phyloP scores from a whole-genome alignment of 2,797 vertebrate species.

The Coregonus sp. region DNA sequence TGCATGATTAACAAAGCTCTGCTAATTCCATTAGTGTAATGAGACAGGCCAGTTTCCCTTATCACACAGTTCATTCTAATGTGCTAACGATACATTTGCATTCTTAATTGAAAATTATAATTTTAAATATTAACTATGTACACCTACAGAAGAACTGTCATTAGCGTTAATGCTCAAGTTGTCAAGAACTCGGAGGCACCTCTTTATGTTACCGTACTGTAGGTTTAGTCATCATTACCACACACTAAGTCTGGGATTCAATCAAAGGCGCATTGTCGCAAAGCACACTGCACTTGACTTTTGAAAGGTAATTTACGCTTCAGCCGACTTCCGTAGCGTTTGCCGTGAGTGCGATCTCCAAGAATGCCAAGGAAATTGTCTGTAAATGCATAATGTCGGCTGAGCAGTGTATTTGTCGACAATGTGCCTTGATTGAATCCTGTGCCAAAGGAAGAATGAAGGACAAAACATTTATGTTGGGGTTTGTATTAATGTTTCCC shows the following conservation, averaged over 20 bases:
- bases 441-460: not conserved
- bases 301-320: not conserved
- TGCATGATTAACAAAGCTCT: slow-evolving; percentile 74
- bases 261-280: too few species aligned
- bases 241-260: too few species aligned
- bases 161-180: not conserved
- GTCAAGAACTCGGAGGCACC: not conserved
- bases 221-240: not conserved
- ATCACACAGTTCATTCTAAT: slow-evolving; percentile 60
- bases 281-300: not conserved
- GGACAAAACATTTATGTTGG: not conserved
- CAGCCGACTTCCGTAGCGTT: not conserved
- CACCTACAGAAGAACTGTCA: not conserved
- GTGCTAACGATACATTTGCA: slow-evolving; percentile 68
- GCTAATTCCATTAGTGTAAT: slow-evolving; percentile 76
- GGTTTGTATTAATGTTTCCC: not conserved
- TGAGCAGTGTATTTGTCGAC: not conserved
- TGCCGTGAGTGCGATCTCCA: not conserved
- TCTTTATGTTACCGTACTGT: not conserved
- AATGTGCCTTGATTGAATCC: not conserved
- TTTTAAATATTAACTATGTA: slow-evolving; percentile 5
- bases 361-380: too few species aligned
- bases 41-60: slow-evolving; percentile 55
- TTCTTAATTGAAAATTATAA: slow-evolving; percentile 55
- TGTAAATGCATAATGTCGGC: not conserved